Conservation (phyloP, 2,113 vertebrate genomes). For the Isurus oxyrinchus region DNA sequence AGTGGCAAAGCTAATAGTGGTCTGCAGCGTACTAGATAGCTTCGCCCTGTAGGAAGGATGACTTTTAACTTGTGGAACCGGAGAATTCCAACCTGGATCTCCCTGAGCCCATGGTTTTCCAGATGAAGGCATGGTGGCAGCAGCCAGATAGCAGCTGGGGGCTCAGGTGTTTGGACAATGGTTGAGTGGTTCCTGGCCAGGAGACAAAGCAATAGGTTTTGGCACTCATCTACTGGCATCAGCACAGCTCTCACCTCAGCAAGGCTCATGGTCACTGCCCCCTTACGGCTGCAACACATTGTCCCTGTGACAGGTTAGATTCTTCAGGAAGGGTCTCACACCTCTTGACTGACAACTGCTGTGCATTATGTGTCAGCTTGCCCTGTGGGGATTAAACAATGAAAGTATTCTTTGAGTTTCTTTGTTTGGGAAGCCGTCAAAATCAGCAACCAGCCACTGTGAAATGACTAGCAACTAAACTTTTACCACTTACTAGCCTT, state of each 20-base stretch:
- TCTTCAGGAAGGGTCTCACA: background rate
- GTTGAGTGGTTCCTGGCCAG: background rate
- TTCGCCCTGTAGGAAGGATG: too few species aligned
- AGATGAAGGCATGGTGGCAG: too few species aligned
- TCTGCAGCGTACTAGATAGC: too few species aligned
- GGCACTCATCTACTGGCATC: background rate
- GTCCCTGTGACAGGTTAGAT: background rate
- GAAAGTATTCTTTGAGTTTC: background rate
- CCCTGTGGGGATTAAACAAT: background rate
- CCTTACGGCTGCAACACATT: background rate
- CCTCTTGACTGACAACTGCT: background rate
- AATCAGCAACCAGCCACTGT: background rate
- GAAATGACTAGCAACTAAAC: background rate
- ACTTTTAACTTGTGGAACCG: too few species aligned
- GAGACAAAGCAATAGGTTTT: background rate
- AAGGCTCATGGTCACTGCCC: background rate
- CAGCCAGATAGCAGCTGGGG: background rate
- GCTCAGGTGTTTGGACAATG: background rate
- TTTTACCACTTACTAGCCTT: background rate
- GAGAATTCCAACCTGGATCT: too few species aligned
- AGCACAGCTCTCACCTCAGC: background rate
- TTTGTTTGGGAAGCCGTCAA: background rate
- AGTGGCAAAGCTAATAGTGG: too few species aligned
- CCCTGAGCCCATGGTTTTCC: too few species aligned
- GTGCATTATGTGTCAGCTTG: background rate